Conservation (phyloP, 2,113 vertebrate species). For the Nanorana parkeri region DNA sequence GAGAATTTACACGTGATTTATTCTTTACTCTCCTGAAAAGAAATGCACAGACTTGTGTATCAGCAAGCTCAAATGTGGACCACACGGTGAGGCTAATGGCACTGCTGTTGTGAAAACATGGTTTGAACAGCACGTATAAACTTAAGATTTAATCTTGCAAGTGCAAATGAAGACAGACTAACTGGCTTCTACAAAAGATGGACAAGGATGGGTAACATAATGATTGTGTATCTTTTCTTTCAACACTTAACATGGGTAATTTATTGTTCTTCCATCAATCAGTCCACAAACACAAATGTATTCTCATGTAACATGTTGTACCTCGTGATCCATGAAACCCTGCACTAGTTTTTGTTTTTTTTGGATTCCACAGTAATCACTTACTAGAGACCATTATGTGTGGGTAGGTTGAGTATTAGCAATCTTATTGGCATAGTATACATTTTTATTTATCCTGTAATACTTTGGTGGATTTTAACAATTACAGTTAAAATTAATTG, state of each 20-base stretch:
- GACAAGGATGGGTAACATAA: constrained; percentile 65
- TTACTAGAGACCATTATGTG: too few relatives aligned
- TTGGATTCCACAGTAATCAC: background rate
- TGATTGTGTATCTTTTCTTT: constrained; percentile 67
- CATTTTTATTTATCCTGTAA: background rate
- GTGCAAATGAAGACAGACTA: constrained; percentile 61
- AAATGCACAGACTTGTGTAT: constrained; percentile 53
- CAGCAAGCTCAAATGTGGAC: constrained; percentile 58
- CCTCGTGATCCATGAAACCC: constrained; percentile 58
- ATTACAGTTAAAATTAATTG: too few relatives aligned
- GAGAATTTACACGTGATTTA: too few relatives aligned
- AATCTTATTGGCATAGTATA: background rate
- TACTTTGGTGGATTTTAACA: background rate
- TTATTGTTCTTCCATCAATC: constrained; percentile 57
- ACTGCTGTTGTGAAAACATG: constrained; percentile 64
- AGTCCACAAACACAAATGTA: constrained; percentile 61
- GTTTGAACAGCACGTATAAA: constrained; percentile 63
- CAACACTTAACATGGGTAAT: constrained; percentile 63
- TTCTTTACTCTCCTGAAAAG: constrained; percentile 43
- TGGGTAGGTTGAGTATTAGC: too few relatives aligned
- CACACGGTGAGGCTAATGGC: constrained; percentile 64
- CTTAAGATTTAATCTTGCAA: constrained; percentile 62
- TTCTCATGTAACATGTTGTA: constrained; percentile 55
- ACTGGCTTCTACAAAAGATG: constrained; percentile 64
- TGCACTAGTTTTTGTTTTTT: constrained; percentile 42